Base-by-base conservation (phyloP, 2,888 invertebrate species). In the Parnassius mnemosyne region DNA sequence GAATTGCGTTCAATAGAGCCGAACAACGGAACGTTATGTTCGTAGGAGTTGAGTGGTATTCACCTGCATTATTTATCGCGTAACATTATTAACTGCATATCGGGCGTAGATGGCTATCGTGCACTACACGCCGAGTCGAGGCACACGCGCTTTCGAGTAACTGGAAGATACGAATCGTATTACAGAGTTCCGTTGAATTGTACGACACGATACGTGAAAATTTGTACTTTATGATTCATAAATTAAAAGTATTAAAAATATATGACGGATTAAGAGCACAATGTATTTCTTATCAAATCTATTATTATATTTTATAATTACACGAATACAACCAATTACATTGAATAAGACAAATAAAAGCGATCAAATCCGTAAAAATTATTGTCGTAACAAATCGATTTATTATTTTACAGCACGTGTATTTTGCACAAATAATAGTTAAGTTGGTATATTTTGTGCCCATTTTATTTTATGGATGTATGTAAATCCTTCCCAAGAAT, bases 71-170 rank as follows among this genome's bases (percentile, higher is more conserved):
- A 87, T 88, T 87, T 89, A 89, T 88, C 87, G 82, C 83, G 80
- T 84, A 80, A 84, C 84, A 84, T 86, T 89, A 89, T 87, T 89
- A 87, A 87, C 84, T 83, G 86, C 87, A 81, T 87, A 89, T 89
- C 87, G 83, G 79, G 74, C 77, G 69, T 76, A 87, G 90, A 90
- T 89, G 81, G 82, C 83, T 87, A 89, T 90, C 89, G 76, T 76
- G 79, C 80, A 77, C 78, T 84, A 87, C 89, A 87, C 85, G 82
- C 78, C 76, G 76, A 77, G 74, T 73, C 78, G 79, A 78, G 77
- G 76, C 85, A 87, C 89, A 87, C 88, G 87, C 87, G 87, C 85
- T 84, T 85, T 83, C 81, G 75, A 82, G 76, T 83, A 67, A 69
- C 73, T 75, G 67, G 66, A 72, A 80, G 89, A 89, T 89, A 87